Percentiles rank a stretch among this genome's conserved stretches.
phyloP scores from a whole-genome alignment of 1,140 invertebrate species.

The Achroia grisella region DNA sequence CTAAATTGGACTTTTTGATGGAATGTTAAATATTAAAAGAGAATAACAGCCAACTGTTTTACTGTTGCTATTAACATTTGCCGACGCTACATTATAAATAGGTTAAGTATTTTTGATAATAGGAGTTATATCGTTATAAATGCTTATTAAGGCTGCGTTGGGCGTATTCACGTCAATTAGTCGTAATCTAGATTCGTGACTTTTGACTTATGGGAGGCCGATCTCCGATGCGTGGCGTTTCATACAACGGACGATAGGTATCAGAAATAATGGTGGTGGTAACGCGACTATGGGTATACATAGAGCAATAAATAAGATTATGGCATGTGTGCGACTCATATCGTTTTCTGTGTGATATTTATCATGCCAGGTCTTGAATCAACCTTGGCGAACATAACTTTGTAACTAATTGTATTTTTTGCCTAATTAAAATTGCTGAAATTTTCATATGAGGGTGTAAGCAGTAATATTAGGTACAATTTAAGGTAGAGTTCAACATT shows the following conservation, averaged over 20 bases:
- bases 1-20: no score
- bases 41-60: slow-evolving; percentile 7
- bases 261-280: slow-evolving; percentile 34
- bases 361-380: no score
- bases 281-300: slow-evolving; percentile 1
- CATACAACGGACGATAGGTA: slow-evolving; percentile 32
- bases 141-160: slow-evolving; percentile 52
- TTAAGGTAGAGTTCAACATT: no score
- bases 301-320: slow-evolving; percentile 43
- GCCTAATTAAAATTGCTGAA: no score
- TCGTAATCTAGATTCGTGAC: slow-evolving; percentile 56
- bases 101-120: slow-evolving; percentile 66
- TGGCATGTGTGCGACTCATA: slow-evolving; percentile 22
- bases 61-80: slow-evolving; percentile 11
- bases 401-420: no score
- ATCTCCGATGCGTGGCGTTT: slow-evolving; percentile 55
- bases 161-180: slow-evolving; percentile 59
- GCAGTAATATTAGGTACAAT: no score
- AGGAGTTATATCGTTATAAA: slow-evolving; percentile 52
- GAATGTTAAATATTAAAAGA: slow-evolving; percentile 4
- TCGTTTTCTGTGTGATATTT: no score
- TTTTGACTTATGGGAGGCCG: slow-evolving; percentile 57
- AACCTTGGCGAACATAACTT: no score
- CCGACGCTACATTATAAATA: slow-evolving; percentile 34
- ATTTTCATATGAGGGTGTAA: no score